Evolutionary conservation across 2,888 invertebrate species (phyloP), one percentile per base, ranked within the genome.

Genomic region (Malthinus flaveolus): DNA sequence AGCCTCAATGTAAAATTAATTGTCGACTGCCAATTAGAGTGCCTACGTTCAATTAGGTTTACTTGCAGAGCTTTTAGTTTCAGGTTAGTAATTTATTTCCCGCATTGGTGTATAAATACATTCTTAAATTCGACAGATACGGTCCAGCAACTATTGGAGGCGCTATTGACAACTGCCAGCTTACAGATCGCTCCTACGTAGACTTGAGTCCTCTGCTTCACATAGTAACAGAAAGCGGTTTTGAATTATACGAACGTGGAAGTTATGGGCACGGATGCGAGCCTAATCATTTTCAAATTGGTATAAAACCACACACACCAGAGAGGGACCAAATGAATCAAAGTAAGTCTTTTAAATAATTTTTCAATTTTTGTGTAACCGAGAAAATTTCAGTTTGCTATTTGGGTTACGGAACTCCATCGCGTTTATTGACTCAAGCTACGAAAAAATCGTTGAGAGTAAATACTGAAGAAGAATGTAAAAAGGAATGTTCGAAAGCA

Each of bases 241-340:
- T 89, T 55, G 91, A 92, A 75, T 78, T 93, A 15, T 93, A 91
- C 66, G 87, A 92, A 59, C 79, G 92, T 39, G 91, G 90, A 0
- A 92, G 91, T 74, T 92, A 87, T 68, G 92, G 91, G 0, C 84
- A 90, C 50, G 92, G 92, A 0, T 92, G 92, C 67, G 91, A 92
- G 73, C 85, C 89, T 0, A 87, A 88, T 56, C 81, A 79, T 64
- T 78, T 80, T 56, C 69, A 74, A n/a, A 73, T 76, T 33, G 68
- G 72, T 36, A 72, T 73, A 8, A 72, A 71, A 55, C 71, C 68
- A n/a, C 56, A 56, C n/a, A 70, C 66, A 71, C 72, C 64, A 31
- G 13, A 35, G n/a, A 35, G 31, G 33, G 36, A 56, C 49, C 47
- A 65, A 58, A 53, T 58, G 45, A 42, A 63, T 47, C 37, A 62